Evolutionary conservation across 2,113 vertebrate genomes (phyloP).

Genomic region (Gobius niger): DNA sequence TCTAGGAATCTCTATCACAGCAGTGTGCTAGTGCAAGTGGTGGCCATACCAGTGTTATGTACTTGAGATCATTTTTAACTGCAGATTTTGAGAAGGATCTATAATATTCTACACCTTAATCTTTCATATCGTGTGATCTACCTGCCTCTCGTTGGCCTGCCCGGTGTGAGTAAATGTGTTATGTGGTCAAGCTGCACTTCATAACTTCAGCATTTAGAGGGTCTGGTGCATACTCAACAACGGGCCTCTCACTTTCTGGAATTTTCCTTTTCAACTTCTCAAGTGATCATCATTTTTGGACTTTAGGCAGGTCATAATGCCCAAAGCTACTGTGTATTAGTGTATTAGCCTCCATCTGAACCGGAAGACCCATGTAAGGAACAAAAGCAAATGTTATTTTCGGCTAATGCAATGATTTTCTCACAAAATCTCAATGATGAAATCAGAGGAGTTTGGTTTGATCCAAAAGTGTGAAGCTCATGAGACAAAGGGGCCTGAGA

Average conservation of each 20-base stretch:
- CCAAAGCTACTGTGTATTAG: background rate
- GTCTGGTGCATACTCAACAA: background rate
- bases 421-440: no score
- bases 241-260: background rate
- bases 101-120: no score
- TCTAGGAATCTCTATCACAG: no score
- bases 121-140: background rate
- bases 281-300: background rate
- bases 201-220: background rate
- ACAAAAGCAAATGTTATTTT: background rate
- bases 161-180: background rate
- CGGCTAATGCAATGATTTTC: no score
- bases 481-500: no score
- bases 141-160: background rate
- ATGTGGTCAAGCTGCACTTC: constrained; percentile 1
- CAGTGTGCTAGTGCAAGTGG: no score
- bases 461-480: no score
- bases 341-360: background rate
- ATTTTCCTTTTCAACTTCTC: background rate
- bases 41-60: no score
- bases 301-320: background rate
- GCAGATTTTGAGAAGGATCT: no score
- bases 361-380: background rate
- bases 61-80: no score
- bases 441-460: no score